A percentile compares a stretch with the other conserved stretches of the same genome.
These are phyloP conservation scores for Tinea pellionella DNA, from an alignment of 2,888 invertebrate species.

Conservation along the genomic window DNA sequence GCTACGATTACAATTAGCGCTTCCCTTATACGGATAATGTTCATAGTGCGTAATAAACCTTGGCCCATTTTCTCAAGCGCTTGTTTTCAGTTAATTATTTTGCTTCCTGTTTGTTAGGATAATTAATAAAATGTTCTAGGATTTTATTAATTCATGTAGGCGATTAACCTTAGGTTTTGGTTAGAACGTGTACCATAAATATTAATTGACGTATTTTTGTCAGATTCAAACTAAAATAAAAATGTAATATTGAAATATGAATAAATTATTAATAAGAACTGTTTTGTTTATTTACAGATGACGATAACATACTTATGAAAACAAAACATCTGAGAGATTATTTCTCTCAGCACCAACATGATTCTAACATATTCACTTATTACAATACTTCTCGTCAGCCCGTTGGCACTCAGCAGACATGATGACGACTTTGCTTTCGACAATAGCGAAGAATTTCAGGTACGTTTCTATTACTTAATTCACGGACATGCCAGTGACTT, in stretches of 20 bases:
- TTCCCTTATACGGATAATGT: background rate
- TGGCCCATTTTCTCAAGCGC: background rate
- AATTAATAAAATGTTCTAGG: too few relatives aligned
- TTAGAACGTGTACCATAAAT: too few relatives aligned
- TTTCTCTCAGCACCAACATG: constrained; percentile 27
- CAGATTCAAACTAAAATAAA: too few relatives aligned
- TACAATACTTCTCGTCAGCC: constrained; percentile 49
- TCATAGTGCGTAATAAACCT: background rate
- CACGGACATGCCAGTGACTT: too few relatives aligned
- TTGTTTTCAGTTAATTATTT: background rate
- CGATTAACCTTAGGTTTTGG: too few relatives aligned
- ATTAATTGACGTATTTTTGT: too few relatives aligned
- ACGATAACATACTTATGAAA: constrained; percentile 55
- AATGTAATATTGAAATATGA: too few relatives aligned
- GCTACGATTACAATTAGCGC: background rate
- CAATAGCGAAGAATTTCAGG: constrained; percentile 61
- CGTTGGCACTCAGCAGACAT: constrained; percentile 51
- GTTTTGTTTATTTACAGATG: constrained; percentile 28
- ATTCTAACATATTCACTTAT: constrained; percentile 43
- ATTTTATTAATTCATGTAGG: too few relatives aligned
- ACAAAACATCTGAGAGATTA: constrained; percentile 20
- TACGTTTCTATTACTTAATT: constrained; percentile 21
- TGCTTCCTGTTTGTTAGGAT: too few relatives aligned
- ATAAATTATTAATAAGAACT: too few relatives aligned
- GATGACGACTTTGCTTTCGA: constrained; percentile 67